phyloP scores from a whole-genome alignment of 2,113 vertebrate species.

The Chrysemys picta region DNA sequence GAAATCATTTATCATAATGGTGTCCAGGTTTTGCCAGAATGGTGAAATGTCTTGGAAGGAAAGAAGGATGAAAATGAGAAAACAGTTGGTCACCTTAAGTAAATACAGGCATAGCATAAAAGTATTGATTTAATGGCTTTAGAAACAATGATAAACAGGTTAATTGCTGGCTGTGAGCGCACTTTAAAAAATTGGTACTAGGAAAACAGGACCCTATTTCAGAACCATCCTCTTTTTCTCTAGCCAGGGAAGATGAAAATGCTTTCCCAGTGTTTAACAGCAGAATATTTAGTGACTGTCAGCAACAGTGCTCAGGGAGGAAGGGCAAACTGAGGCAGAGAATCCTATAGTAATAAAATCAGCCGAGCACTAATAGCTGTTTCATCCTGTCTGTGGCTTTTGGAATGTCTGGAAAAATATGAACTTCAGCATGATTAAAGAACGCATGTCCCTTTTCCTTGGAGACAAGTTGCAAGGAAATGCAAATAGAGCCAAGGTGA shows the following conservation, averaged over 20 bases:
- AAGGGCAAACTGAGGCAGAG: neutral
- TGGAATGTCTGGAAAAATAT: neutral
- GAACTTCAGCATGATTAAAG: too few species aligned
- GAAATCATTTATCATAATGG: too few species aligned
- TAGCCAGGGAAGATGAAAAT: neutral
- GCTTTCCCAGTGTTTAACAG: neutral
- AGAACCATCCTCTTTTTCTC: neutral
- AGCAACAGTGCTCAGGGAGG: neutral
- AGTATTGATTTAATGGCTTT: neutral
- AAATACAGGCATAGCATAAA: neutral
- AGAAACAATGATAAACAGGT: neutral
- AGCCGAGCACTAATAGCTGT: neutral
- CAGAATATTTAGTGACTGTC: neutral
- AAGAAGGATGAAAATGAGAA: neutral
- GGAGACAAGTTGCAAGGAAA: too few species aligned
- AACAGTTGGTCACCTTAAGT: neutral
- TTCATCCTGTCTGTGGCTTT: neutral
- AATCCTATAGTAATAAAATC: neutral
- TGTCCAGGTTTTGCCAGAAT: too few species aligned
- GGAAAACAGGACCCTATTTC: neutral
- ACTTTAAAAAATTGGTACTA: too few species aligned
- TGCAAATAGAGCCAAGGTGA: too few species aligned
- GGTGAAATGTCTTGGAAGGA: too few species aligned
- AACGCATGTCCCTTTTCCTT: too few species aligned
- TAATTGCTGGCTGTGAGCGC: too few species aligned